Conservation (phyloP, 37 sponge, comb jelly and placozoan genomes). For the Chondrilla cf. caribensis region DNA sequence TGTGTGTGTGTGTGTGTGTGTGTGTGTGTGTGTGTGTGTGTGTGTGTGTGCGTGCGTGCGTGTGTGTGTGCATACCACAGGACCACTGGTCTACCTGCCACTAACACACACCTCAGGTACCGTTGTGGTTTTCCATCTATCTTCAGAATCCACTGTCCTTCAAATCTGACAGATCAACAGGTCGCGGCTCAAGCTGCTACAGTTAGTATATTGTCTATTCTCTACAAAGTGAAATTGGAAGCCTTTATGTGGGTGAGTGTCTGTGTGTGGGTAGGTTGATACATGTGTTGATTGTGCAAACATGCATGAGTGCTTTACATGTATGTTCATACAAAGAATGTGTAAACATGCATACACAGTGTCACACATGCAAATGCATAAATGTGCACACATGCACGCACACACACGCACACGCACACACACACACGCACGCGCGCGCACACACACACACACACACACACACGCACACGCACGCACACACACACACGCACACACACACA, state of each 20-base stretch:
- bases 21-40: too few species aligned
- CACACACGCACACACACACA: neutral
- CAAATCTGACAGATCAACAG: neutral
- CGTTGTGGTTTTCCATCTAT: too few species aligned
- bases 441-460: too few species aligned
- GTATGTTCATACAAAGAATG: neutral
- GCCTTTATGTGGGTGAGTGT: slow-evolving; percentile 88
- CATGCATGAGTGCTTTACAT: neutral
- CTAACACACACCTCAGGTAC: too few species aligned
- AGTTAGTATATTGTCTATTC: slow-evolving; percentile 3
- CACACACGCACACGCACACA: too few species aligned
- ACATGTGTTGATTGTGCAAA: too few species aligned
- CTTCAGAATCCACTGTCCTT: slow-evolving; percentile 12
- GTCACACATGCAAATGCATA: neutral
- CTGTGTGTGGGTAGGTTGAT: neutral
- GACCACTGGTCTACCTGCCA: neutral
- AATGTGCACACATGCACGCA: too few species aligned
- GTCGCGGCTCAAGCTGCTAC: neutral
- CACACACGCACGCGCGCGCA: too few species aligned
- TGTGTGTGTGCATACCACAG: slow-evolving; percentile 16
- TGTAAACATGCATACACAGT: neutral
- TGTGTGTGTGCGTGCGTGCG: too few species aligned
- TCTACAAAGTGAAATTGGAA: slow-evolving; percentile 84
- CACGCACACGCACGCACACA: neutral
- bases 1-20: too few species aligned